These are phyloP conservation scores for Willisornis vidua DNA, from an alignment of 2,113 vertebrate species.

Conservation along the genomic window DNA sequence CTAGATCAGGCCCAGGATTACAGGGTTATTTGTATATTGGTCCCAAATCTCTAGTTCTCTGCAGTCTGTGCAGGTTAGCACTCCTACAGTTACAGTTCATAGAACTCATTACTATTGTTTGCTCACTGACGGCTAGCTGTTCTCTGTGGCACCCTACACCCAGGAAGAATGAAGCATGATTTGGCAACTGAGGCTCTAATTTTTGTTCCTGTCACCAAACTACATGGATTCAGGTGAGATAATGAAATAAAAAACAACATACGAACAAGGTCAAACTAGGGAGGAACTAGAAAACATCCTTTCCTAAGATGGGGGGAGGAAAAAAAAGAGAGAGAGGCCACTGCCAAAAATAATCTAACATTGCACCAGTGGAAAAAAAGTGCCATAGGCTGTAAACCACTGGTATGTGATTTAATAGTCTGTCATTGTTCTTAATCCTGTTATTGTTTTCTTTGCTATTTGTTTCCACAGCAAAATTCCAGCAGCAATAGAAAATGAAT, in stretches of 20 bases:
- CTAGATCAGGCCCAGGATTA: neutral
- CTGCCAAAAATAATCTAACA: neutral
- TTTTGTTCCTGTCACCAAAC: neutral
- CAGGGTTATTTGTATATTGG: neutral
- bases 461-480: slow-evolving; percentile 61
- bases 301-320: neutral
- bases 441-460: slow-evolving; percentile 58
- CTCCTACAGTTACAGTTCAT: neutral
- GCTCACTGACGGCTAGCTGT: neutral
- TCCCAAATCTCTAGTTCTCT: neutral
- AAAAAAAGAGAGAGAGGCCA: neutral
- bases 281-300: neutral
- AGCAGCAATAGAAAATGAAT: slow-evolving; percentile 12
- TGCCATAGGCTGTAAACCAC: slow-evolving; percentile 13
- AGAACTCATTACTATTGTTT: neutral
- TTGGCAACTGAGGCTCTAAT: neutral
- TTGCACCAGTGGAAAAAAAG: neutral
- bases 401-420: slow-evolving; percentile 20
- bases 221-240: neutral
- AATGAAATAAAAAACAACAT: neutral
- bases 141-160: neutral
- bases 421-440: slow-evolving; percentile 57
- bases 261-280: neutral
- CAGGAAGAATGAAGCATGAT: neutral
- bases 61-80: neutral